Base-by-base conservation (phyloP, 2,888 invertebrate genomes). In the Trimorus sp. region DNA sequence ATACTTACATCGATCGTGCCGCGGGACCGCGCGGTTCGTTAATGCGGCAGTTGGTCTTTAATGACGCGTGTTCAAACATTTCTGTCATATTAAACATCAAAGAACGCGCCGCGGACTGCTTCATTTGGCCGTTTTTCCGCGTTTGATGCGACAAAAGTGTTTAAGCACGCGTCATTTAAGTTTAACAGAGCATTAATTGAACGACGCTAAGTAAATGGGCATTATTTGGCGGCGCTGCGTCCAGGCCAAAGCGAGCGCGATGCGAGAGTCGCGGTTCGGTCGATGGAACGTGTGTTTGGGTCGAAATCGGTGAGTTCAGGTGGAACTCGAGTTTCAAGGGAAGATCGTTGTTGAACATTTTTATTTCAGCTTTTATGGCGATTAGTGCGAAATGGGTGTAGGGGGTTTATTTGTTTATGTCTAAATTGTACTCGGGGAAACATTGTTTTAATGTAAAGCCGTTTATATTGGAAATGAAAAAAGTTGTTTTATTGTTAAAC, bases 81-180 rank as follows among this genome's bases (percentile, higher is more conserved):
- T 65, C 74, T 65, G 58, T 74, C 58, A 74, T 74, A 74, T 65
- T 58, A 74, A 65, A 74, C 58, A 74, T 74, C 74, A 74, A 74
- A 65, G 74, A 65, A 74, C 58, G 54, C 60, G 54, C 60, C 54
- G 14, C 48, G 7, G 15, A 37, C 59, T 49, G 56, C n/a, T 58
- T 16, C 60, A 60, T 60, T 70, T 70, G 42, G 59, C 37, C 38
- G 53, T 53, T 70, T 70, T 70, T 70, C 60, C 42, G 53, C 53
- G 51, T 70, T 71, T 71, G 71, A 62, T 54, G 71, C 53, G 49
- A 69, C 69, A 69, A 69, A 69, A 69, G 69, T 62, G 54, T 62
- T 74, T 65, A 65, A 65, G 65, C 65, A 74, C 58, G 62, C 58
- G 74, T 74, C 74, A 74, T 74, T 74, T 65, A 73, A 71, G 71